These are phyloP conservation scores for Sebastes matsubarae DNA, from an alignment of 2,797 vertebrate genomes.

Conservation along the genomic window DNA sequence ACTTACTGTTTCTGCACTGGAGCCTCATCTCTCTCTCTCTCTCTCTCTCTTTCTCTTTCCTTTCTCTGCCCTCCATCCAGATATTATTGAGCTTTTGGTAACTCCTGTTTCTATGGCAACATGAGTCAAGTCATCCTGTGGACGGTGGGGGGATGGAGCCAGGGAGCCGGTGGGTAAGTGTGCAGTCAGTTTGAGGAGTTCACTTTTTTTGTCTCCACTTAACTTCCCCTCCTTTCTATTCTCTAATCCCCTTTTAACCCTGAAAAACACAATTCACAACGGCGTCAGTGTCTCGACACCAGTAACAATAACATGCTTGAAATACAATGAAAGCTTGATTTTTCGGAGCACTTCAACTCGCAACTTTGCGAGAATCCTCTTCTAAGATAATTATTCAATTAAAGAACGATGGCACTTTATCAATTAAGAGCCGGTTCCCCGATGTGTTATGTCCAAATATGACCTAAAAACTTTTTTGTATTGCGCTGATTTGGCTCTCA, in stretches of 20 bases:
- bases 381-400: slow-evolving; percentile 27
- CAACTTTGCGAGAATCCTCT: neutral
- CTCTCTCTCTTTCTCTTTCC: neutral
- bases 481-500: slow-evolving; percentile 24
- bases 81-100: slow-evolving; percentile 78
- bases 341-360: neutral
- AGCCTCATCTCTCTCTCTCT: slow-evolving; percentile 8
- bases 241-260: neutral
- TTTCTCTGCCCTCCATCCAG: slow-evolving; percentile 51
- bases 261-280: neutral
- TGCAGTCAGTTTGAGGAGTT: slow-evolving; percentile 49
- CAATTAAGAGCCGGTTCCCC: slow-evolving; percentile 19
- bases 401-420: slow-evolving; percentile 1
- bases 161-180: slow-evolving; percentile 51
- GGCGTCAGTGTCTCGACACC: neutral
- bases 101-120: slow-evolving; percentile 85
- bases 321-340: neutral
- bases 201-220: slow-evolving; percentile 12
- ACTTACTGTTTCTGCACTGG: neutral
- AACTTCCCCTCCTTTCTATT: neutral
- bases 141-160: slow-evolving; percentile 55
- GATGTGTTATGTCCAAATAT: slow-evolving; percentile 15
- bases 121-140: slow-evolving; percentile 64
- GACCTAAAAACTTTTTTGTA: slow-evolving; percentile 40
- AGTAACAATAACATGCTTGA: neutral